Evolutionary conservation across 2,888 invertebrate genomes (phyloP).

Genomic region (Hydraecia micacea): DNA sequence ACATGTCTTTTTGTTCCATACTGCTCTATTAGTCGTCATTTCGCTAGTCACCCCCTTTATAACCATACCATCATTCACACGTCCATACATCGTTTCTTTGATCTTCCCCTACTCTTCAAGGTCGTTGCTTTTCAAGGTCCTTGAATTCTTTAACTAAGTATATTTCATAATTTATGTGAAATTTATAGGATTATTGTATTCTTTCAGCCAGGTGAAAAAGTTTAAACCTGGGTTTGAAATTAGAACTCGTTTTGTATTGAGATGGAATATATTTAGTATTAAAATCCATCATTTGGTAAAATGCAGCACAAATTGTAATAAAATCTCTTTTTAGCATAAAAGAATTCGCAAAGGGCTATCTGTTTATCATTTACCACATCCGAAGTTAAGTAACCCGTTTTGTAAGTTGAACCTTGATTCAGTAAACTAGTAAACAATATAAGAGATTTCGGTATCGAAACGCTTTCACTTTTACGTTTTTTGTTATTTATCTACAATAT

Average conservation of each 20-base stretch:
- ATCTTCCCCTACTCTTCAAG: not conserved
- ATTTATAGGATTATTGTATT: no score
- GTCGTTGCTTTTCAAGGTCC: not conserved
- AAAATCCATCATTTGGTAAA: not conserved
- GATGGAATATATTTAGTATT: not conserved
- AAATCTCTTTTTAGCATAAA: not conserved
- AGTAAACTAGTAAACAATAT: constrained; percentile 7
- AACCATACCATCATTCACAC: not conserved
- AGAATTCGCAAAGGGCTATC: not conserved
- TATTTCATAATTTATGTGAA: not conserved
- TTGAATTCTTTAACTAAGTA: not conserved
- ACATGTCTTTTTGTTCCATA: not conserved
- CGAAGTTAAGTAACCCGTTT: constrained; percentile 24
- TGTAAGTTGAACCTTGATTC: constrained; percentile 27
- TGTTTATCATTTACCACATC: constrained; percentile 10
- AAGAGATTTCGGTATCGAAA: not conserved
- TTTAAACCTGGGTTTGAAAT: no score
- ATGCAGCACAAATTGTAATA: not conserved
- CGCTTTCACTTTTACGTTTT: constrained; percentile 29
- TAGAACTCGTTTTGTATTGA: no score
- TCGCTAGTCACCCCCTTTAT: not conserved
- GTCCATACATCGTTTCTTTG: not conserved
- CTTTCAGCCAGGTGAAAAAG: no score
- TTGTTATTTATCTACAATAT: not conserved
- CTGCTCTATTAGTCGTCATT: not conserved